These are phyloP conservation scores for Coptodon rendalli DNA, from an alignment of 2,113 vertebrate genomes.

Conservation along the genomic window DNA sequence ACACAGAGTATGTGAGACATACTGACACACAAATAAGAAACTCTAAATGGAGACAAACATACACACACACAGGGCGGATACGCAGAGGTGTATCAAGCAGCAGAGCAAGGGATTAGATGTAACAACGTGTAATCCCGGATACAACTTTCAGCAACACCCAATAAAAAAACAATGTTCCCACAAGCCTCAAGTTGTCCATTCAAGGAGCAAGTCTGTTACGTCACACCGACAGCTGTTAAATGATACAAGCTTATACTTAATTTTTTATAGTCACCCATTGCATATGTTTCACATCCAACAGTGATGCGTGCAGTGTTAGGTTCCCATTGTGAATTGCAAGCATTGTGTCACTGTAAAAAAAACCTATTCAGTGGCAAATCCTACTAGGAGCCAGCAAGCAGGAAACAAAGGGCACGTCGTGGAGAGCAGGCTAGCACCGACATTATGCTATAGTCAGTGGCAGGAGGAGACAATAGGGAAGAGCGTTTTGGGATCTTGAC, in stretches of 20 bases:
- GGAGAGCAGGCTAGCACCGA: constrained; percentile 41
- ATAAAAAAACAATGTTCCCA: constrained; percentile 62
- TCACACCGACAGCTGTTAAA: constrained; percentile 72
- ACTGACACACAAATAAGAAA: constrained; percentile 22
- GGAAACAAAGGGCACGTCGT: constrained; percentile 58
- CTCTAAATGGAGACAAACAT: constrained; percentile 5
- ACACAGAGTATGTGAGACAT: constrained; percentile 10
- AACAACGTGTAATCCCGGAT: constrained; percentile 58
- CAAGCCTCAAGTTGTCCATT: constrained; percentile 65
- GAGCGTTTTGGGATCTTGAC: constrained; percentile 69
- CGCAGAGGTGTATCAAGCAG: constrained; percentile 41
- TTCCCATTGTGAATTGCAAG: constrained; percentile 74
- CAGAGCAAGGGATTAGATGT: constrained; percentile 55
- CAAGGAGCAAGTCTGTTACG: constrained; percentile 39
- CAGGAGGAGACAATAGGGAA: constrained; percentile 48
- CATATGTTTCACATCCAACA: constrained; percentile 68
- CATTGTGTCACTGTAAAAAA: constrained; percentile 73
- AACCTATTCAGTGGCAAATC: constrained; percentile 72
- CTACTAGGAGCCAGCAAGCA: constrained; percentile 70
- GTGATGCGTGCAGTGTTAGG: constrained; percentile 70
- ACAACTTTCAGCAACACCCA: constrained; percentile 55
- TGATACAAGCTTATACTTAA: constrained; percentile 76
- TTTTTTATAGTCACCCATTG: constrained; percentile 69
- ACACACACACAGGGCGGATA: constrained; percentile 9
- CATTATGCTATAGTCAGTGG: constrained; percentile 52